Evolutionary conservation across 2,888 invertebrate species (phyloP).

Genomic region (Netelia virgata): DNA sequence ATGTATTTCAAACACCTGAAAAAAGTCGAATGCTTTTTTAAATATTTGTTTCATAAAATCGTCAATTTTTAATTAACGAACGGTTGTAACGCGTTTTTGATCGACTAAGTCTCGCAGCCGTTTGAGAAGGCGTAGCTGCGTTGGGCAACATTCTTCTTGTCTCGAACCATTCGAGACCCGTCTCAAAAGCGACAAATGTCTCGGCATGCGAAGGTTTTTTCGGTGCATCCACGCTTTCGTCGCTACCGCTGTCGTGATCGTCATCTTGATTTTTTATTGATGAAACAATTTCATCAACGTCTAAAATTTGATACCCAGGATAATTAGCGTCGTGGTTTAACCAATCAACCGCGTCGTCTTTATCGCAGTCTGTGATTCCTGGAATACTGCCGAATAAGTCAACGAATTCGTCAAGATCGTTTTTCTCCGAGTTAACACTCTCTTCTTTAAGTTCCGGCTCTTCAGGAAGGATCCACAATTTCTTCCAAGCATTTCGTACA

Average conservation of each 20-base stretch:
- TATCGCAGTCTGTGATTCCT: conserved; percentile 56
- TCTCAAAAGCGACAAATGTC: conserved; percentile 65
- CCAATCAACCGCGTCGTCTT: conserved; percentile 59
- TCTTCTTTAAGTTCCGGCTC: conserved; percentile 53
- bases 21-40: too few species aligned
- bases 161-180: conserved; percentile 32
- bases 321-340: conserved; percentile 34
- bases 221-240: conserved; percentile 14
- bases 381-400: conserved; percentile 50
- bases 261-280: conserved; percentile 54
- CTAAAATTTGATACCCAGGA: too few species aligned
- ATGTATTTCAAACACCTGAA: too few species aligned
- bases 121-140: conserved; percentile 46
- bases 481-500: conserved; percentile 68
- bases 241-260: conserved; percentile 52
- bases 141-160: conserved; percentile 45
- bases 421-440: conserved; percentile 7
- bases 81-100: not conserved
- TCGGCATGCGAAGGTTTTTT: conserved; percentile 53
- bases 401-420: conserved; percentile 37
- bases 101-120: conserved; percentile 53
- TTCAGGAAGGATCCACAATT: conserved; percentile 72
- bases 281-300: conserved; percentile 31
- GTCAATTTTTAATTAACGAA: too few species aligned
- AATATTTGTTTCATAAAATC: too few species aligned